Conservation (phyloP, 2,113 vertebrate genomes). For the Salvelinus alpinus region DNA sequence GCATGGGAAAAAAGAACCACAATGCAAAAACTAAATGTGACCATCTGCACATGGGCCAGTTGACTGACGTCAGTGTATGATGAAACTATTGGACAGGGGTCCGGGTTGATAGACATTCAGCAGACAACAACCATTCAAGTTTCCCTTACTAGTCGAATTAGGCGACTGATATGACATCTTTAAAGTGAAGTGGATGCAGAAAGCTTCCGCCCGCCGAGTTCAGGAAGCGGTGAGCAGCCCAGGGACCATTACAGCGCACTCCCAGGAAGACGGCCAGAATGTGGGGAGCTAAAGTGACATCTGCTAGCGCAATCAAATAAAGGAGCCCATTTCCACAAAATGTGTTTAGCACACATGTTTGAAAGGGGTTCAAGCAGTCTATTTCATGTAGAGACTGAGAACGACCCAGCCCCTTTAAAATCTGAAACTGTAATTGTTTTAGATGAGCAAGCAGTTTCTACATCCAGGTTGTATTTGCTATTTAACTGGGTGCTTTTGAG, state of each 20-base stretch:
- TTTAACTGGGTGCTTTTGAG: background rate
- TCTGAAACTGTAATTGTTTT: slow-evolving; percentile 2
- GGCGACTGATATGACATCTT: slow-evolving; percentile 69
- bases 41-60: slow-evolving; percentile 37
- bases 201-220: slow-evolving; percentile 73
- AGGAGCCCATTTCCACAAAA: slow-evolving; percentile 61
- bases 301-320: slow-evolving; percentile 74
- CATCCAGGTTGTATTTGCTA: background rate
- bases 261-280: slow-evolving; percentile 71
- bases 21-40: slow-evolving; percentile 49
- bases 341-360: slow-evolving; percentile 61
- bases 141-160: slow-evolving; percentile 65
- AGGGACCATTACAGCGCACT: slow-evolving; percentile 71
- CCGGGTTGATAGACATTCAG: slow-evolving; percentile 52
- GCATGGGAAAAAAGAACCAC: slow-evolving; percentile 33
- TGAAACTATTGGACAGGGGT: slow-evolving; percentile 52
- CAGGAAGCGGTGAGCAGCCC: slow-evolving; percentile 73
- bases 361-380: slow-evolving; percentile 41
- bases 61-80: slow-evolving; percentile 65
- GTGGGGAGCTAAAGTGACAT: slow-evolving; percentile 75
- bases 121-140: slow-evolving; percentile 74
- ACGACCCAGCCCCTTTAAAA: slow-evolving; percentile 9
- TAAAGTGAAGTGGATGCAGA: slow-evolving; percentile 76
- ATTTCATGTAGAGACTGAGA: slow-evolving; percentile 26
- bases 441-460: slow-evolving; percentile 34